Percentiles rank a stretch among this genome's conserved stretches.
These are phyloP conservation scores for Acrobasis repandana DNA, from an alignment of 2,888 invertebrate genomes.

Conservation along the genomic window DNA sequence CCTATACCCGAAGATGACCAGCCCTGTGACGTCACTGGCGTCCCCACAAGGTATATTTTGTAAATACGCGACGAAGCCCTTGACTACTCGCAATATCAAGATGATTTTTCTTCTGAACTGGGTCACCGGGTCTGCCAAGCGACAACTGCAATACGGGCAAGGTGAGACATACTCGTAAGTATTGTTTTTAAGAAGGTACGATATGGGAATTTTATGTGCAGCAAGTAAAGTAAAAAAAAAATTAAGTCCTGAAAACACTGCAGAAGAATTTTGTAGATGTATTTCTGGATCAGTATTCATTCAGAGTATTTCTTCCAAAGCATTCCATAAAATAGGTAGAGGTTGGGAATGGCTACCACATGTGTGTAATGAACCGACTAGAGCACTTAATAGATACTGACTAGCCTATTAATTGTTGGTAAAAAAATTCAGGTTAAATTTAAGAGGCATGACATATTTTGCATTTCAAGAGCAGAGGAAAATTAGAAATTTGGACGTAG, in stretches of 20 bases:
- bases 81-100: constrained; percentile 4
- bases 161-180: constrained; percentile 1
- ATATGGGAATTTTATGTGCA: background rate
- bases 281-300: background rate
- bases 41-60: too few relatives aligned
- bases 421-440: too few relatives aligned
- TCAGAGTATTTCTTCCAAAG: background rate
- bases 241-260: background rate
- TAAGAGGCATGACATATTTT: too few relatives aligned
- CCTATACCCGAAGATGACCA: too few relatives aligned
- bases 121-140: constrained; percentile 9
- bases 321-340: background rate
- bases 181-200: background rate
- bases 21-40: too few relatives aligned
- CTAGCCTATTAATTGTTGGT: too few relatives aligned
- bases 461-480: too few relatives aligned
- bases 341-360: background rate
- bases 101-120: constrained; percentile 6
- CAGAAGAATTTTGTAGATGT: background rate
- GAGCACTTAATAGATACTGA: too few relatives aligned
- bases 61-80: background rate
- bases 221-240: too few relatives aligned
- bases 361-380: background rate
- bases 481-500: too few relatives aligned
- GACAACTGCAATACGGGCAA: background rate